A percentile compares a stretch with the other conserved stretches of the same genome.
phyloP scores from a whole-genome alignment of 64 coral and sea anemone genomes.

The Platygyra sinensis region DNA sequence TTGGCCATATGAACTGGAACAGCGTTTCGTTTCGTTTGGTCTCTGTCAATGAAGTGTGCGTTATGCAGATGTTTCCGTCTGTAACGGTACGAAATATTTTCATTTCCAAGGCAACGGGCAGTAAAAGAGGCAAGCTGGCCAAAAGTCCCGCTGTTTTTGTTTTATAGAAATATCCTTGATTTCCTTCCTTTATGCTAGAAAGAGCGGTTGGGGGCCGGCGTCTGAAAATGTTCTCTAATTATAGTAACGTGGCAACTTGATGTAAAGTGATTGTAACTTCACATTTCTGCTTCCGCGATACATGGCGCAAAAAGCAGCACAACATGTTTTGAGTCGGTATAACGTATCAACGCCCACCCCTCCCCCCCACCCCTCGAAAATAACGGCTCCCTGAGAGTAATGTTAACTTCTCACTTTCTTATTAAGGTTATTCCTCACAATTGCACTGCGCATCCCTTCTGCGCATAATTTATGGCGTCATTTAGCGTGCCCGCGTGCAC shows the following conservation, averaged over 20 bases:
- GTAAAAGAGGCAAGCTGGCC: not conserved
- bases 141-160: not conserved
- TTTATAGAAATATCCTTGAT: not conserved
- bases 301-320: too few species aligned
- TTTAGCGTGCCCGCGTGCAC: too few species aligned
- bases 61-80: too few species aligned
- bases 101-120: not conserved
- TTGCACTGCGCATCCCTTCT: too few species aligned
- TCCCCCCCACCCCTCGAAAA: too few species aligned
- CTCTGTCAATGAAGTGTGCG: not conserved
- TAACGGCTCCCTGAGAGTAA: too few species aligned
- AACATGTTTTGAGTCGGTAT: too few species aligned
- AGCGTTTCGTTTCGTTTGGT: not conserved
- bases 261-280: not conserved
- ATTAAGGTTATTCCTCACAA: too few species aligned
- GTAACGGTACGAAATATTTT: too few species aligned
- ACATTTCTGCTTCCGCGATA: not conserved
- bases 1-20: not conserved
- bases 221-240: not conserved
- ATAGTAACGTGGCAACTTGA: not conserved
- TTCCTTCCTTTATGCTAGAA: not conserved
- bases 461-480: too few species aligned
- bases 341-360: too few species aligned
- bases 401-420: too few species aligned
- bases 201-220: not conserved